Conservation (phyloP, 2,797 vertebrate species). For the Ptychobarbus kaznakovi region DNA sequence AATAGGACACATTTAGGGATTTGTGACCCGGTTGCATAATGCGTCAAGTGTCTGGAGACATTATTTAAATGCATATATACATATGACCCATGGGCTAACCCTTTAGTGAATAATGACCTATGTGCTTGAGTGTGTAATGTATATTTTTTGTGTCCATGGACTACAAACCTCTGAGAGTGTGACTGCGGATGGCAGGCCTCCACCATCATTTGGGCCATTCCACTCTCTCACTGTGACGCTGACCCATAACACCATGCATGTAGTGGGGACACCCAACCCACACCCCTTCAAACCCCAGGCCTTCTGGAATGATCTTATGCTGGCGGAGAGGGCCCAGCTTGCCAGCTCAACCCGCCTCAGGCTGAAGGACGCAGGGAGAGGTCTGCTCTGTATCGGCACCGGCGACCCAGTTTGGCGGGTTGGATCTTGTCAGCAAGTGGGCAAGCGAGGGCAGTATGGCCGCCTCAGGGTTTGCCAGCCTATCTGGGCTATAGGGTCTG, state of each 20-base stretch:
- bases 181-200: conserved; percentile 28
- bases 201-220: conserved; percentile 34
- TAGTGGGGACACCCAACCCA: conserved; percentile 21
- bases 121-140: neutral
- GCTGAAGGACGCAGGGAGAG: conserved; percentile 47
- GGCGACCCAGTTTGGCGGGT: conserved; percentile 70
- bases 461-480: conserved; percentile 68
- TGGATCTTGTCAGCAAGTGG: conserved; percentile 63
- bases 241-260: conserved; percentile 35
- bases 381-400: conserved; percentile 59
- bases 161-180: conserved; percentile 15
- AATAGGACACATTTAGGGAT: conserved; percentile 27
- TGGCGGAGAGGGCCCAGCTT: conserved; percentile 25
- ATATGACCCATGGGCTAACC: neutral
- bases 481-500: conserved; percentile 74
- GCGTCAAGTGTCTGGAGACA: conserved; percentile 5
- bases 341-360: conserved; percentile 28
- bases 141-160: conserved; percentile 1
- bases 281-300: conserved; percentile 26
- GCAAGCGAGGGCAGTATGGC: conserved; percentile 50
- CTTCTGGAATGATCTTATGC: conserved; percentile 43
- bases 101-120: neutral
- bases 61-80: conserved; percentile 28
- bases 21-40: conserved; percentile 29
- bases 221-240: conserved; percentile 25